These are phyloP conservation scores for Siderastrea siderea DNA, from an alignment of 92 coral and sea anemone species.

Conservation along the genomic window DNA sequence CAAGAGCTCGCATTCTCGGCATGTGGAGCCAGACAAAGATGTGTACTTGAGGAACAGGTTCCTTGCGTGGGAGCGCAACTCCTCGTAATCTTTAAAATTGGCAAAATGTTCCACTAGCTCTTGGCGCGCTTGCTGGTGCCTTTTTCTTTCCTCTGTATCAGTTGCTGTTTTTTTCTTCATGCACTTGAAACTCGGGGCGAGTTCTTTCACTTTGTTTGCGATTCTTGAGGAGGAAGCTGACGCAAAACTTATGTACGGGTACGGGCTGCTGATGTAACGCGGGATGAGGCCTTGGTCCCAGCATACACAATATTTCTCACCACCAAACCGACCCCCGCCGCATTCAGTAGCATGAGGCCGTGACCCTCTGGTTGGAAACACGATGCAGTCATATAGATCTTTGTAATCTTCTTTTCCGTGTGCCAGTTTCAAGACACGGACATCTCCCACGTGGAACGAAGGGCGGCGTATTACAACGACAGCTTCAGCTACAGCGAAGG, in stretches of 20 bases:
- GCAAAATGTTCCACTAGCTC: constrained; percentile 70
- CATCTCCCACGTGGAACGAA: constrained; percentile 75
- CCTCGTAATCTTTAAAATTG: constrained; percentile 45
- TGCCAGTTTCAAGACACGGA: constrained; percentile 64
- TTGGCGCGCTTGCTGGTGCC: constrained; percentile 39
- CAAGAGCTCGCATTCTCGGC: constrained; percentile 52
- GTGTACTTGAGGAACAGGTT: constrained; percentile 59
- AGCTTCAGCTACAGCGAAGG: constrained; percentile 38
- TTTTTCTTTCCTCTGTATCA: constrained; percentile 2
- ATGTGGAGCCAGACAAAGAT: constrained; percentile 48
- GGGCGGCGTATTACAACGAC: constrained; percentile 71
- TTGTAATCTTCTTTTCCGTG: constrained; percentile 45
- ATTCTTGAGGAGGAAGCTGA: constrained; percentile 15
- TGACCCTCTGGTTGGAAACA: constrained; percentile 68
- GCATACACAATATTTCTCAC: constrained; percentile 78
- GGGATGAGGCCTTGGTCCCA: constrained; percentile 83
- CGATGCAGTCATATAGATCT: constrained; percentile 78
- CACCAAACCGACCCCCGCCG: constrained; percentile 74
- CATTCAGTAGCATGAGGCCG: constrained; percentile 75
- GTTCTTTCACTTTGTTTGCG: constrained; percentile 5
- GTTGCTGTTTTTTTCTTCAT: constrained; percentile 1
- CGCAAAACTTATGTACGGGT: constrained; percentile 4
- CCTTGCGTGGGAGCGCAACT: constrained; percentile 40
- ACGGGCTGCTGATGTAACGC: constrained; percentile 13
- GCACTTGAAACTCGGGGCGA: neutral